phyloP scores from a whole-genome alignment of 2,113 vertebrate genomes.

The Aegypius monachus region DNA sequence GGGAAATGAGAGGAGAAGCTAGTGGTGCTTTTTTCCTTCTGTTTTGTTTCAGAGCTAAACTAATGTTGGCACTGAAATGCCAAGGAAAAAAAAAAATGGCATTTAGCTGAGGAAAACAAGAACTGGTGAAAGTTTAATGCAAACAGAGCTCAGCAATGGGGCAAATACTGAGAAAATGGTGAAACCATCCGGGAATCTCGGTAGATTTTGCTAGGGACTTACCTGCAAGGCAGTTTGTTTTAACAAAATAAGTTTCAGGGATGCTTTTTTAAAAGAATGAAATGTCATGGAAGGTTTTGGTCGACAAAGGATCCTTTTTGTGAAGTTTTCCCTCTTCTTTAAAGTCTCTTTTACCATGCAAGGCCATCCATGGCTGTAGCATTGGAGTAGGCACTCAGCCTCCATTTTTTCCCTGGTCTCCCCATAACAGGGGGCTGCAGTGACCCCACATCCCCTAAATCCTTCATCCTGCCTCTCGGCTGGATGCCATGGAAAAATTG shows the following conservation, averaged over 20 bases:
- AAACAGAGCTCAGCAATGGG: background rate
- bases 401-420: background rate
- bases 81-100: background rate
- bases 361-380: background rate
- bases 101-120: background rate
- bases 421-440: background rate
- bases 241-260: background rate
- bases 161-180: background rate
- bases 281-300: background rate
- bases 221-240: background rate
- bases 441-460: background rate
- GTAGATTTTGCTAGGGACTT: background rate
- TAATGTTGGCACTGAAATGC: background rate
- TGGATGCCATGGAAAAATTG: background rate
- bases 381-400: background rate
- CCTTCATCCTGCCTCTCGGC: background rate
- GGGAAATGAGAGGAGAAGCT: background rate
- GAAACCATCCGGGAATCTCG: background rate
- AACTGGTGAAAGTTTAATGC: background rate
- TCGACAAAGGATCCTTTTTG: background rate
- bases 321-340: background rate
- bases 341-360: background rate
- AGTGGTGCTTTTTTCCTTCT: background rate
- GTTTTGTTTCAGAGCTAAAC: background rate
- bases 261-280: background rate